These are phyloP conservation scores for Ormia ochracea DNA, from an alignment of 2,888 invertebrate species.

Conservation along the genomic window DNA sequence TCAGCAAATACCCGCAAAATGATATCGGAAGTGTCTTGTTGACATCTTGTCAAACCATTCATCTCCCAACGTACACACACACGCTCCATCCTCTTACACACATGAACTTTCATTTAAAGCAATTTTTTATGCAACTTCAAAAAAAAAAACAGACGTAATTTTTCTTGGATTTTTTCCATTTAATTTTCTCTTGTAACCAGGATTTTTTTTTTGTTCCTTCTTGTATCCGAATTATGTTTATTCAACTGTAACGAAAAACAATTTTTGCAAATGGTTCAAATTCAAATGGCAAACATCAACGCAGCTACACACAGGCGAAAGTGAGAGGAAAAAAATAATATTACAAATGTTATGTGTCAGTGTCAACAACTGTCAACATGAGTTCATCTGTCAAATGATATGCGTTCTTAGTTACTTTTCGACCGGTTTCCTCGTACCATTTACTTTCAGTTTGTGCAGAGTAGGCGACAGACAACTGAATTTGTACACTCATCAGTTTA, in stretches of 20 bases:
- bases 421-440: slow-evolving; percentile 28
- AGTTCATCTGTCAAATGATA: slow-evolving; percentile 76
- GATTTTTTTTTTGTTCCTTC: slow-evolving; percentile 10
- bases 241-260: slow-evolving; percentile 75
- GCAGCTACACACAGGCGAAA: background rate
- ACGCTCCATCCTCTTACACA: slow-evolving; percentile 7
- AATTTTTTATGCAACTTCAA: slow-evolving; percentile 40
- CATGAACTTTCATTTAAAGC: slow-evolving; percentile 2
- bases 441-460: slow-evolving; percentile 13
- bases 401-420: slow-evolving; percentile 55
- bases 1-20: slow-evolving; percentile 22
- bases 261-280: slow-evolving; percentile 70
- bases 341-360: slow-evolving; percentile 68
- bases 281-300: slow-evolving; percentile 44
- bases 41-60: slow-evolving; percentile 68
- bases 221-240: slow-evolving; percentile 67
- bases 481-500: slow-evolving; percentile 42
- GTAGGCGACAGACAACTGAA: slow-evolving; percentile 10
- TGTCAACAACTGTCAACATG: slow-evolving; percentile 68
- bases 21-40: slow-evolving; percentile 65
- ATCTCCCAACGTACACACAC: slow-evolving; percentile 62
- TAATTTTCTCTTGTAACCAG: background rate
- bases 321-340: slow-evolving; percentile 44
- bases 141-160: slow-evolving; percentile 42
- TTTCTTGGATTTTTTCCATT: slow-evolving; percentile 34